Evolutionary conservation across 2,888 invertebrate species (phyloP), one percentile per base, ranked within the genome.

Genomic region (Heteropelma amictum): DNA sequence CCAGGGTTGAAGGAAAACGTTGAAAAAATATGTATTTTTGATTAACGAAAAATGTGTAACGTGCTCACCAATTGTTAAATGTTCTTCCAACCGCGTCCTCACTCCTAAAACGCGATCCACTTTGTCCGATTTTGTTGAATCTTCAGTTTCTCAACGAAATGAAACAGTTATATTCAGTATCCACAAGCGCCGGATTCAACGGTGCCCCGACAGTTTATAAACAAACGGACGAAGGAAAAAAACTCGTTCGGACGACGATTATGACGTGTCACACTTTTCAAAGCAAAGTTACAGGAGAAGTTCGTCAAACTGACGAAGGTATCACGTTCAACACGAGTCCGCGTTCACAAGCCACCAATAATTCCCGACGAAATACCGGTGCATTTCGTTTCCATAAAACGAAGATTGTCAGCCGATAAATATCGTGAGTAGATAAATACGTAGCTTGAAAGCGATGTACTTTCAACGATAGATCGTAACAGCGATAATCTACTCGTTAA

Each of bases 41-140:
- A n/a, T 19, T 5, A n/a, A 17, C 40, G 17, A 23, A 12, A 26
- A 26, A 14, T 0, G 3, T 8, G 10, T 14, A 35, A 26, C 8
- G 38, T 77, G 85, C 88, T 88, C 83, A 88, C 88, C 88, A 88
- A 88, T 87, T 77, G 85, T 84, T 80, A 86, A 87, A 85, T 83
- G 81, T 83, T 86, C 83, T 78, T 80, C 82, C 79, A 80, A 79
- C 70, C 76, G 80, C 77, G 73, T 80, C 72, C 71, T 80, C 77
- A 80, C 83, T 81, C 79, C 76, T 72, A 77, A 79, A 79, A 77
- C 79, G 78, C 78, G 86, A 84, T 88, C 86, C 87, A 88, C 87
- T 84, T 85, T 87, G 81, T 61, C 79, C 54, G 47, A 54, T 72
- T 47, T 56, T 40, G 45, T 47, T 33, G 51, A 51, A 42, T 47